Evolutionary conservation across 2,113 vertebrate species (phyloP).

Genomic region (Halcyon senegalensis): DNA sequence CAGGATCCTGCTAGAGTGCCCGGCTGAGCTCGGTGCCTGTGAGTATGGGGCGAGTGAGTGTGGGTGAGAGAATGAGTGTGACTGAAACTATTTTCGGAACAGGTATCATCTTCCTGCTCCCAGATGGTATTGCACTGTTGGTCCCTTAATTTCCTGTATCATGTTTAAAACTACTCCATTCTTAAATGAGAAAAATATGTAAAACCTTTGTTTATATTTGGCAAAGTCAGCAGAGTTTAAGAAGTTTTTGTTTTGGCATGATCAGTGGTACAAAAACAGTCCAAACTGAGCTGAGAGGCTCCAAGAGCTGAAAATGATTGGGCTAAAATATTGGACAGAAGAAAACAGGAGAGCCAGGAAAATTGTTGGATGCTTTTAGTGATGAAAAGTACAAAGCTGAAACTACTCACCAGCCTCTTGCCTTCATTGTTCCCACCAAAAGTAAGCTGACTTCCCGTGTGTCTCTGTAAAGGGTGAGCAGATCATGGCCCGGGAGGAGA

Average conservation of each 20-base stretch:
- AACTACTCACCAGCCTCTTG: background rate
- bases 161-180: background rate
- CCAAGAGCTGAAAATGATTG: background rate
- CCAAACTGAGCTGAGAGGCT: background rate
- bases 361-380: background rate
- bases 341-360: background rate
- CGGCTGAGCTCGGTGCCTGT: accelerated
- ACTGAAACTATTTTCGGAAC: accelerated
- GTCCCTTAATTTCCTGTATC: background rate
- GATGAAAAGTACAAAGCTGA: background rate
- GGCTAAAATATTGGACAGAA: background rate
- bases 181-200: background rate
- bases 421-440: background rate
- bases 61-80: background rate
- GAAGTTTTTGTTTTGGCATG: background rate
- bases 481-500: background rate
- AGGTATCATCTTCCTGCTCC: background rate
- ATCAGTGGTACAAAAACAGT: background rate
- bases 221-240: background rate
- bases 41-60: accelerated
- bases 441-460: background rate
- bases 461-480: background rate
- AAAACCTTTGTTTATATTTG: background rate
- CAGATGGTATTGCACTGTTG: background rate
- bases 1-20: background rate